Conservation (phyloP, 2,888 invertebrate species). For the Macropis europaea region DNA sequence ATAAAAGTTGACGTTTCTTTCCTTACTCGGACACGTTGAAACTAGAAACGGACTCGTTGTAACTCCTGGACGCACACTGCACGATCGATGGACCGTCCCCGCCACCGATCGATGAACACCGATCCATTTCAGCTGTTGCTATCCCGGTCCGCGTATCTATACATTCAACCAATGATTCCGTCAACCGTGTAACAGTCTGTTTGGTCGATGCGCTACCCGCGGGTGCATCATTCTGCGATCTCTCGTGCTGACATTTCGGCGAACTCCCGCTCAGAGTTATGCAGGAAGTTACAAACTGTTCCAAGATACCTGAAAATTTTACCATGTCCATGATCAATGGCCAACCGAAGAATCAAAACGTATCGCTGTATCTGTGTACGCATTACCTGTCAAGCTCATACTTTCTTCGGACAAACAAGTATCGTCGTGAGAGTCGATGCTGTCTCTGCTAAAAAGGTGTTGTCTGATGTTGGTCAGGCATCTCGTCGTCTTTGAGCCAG, state of each 20-base stretch:
- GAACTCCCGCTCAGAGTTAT: constrained; percentile 4
- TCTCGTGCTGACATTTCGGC: constrained; percentile 4
- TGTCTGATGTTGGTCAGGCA: constrained; percentile 72
- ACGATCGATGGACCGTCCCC: constrained; percentile 69
- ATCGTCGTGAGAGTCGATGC: constrained; percentile 64
- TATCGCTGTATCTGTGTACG: neutral
- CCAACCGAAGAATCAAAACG: neutral
- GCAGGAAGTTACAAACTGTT: constrained; percentile 45
- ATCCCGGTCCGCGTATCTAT: constrained; percentile 21
- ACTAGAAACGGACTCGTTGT: constrained; percentile 1
- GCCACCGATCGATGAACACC: constrained; percentile 65
- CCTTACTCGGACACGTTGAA: neutral
- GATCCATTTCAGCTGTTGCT: constrained; percentile 34
- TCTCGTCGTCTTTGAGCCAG: constrained; percentile 51
- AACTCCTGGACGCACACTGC: constrained; percentile 56
- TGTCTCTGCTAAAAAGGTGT: constrained; percentile 76
- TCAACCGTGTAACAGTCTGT: constrained; percentile 13
- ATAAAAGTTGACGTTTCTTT: constrained; percentile 7
- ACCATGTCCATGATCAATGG: neutral
- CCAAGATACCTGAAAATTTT: constrained; percentile 67
- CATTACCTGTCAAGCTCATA: constrained; percentile 73
- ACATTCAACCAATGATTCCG: constrained; percentile 31
- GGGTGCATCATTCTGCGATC: neutral
- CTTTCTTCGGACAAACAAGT: constrained; percentile 69
- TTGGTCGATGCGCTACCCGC: neutral